phyloP scores from a whole-genome alignment of 2,888 invertebrate genomes.

The Papilio demoleus region DNA sequence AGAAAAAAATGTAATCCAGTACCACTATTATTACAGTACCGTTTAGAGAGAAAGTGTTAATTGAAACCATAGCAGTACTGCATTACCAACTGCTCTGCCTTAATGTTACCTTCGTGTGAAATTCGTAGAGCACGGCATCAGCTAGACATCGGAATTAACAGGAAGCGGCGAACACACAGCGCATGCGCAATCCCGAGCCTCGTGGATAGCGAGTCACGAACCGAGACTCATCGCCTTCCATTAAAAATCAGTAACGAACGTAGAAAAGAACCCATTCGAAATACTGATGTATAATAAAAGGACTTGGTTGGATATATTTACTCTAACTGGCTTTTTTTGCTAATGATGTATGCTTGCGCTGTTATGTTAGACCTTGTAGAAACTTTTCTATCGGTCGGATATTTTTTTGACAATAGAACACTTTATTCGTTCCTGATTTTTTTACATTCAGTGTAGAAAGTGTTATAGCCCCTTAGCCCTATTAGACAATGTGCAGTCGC shows the following conservation, averaged over 20 bases:
- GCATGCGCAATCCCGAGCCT: conserved; percentile 66
- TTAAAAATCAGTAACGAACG: neutral
- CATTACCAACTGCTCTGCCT: neutral
- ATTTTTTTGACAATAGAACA: too few relatives aligned
- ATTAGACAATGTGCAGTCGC: too few relatives aligned
- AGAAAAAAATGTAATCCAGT: too few relatives aligned
- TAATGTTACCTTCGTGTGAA: neutral
- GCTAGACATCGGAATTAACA: conserved; percentile 66
- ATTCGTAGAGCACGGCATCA: conserved; percentile 45
- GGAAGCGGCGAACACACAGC: conserved; percentile 67
- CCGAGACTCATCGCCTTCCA: conserved; percentile 41
- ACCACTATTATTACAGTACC: too few relatives aligned
- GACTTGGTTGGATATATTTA: too few relatives aligned
- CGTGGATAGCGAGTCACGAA: conserved; percentile 51
- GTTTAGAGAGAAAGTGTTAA: neutral
- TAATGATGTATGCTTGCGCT: too few relatives aligned
- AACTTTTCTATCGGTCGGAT: too few relatives aligned
- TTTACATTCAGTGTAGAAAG: too few relatives aligned
- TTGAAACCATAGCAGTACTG: neutral
- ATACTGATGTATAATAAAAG: conserved; percentile 7
- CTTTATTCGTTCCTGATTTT: too few relatives aligned
- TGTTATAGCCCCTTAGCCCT: too few relatives aligned
- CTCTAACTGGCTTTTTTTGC: too few relatives aligned
- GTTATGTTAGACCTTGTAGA: too few relatives aligned
- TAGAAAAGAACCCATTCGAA: conserved; percentile 22